phyloP scores from a whole-genome alignment of 2,797 vertebrate genomes.

The Pangasius larnaudii region DNA sequence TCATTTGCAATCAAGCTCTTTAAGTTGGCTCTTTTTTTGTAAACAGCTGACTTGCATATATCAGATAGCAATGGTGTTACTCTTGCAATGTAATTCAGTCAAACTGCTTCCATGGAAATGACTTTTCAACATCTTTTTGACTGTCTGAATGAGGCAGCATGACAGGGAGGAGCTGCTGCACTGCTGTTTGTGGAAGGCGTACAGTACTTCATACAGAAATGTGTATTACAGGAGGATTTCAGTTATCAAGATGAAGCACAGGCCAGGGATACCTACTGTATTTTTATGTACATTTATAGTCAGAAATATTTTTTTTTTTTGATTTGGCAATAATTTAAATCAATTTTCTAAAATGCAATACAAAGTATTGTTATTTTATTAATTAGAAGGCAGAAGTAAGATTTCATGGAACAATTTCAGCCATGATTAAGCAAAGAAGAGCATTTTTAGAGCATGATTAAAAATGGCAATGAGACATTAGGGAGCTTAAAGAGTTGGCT shows the following conservation, averaged over 20 bases:
- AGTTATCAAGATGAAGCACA: neutral
- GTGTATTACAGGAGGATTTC: neutral
- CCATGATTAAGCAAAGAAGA: conserved; percentile 29
- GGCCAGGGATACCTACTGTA: neutral
- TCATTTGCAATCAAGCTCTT: neutral
- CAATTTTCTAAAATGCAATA: neutral
- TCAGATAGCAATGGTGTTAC: neutral
- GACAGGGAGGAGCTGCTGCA: neutral
- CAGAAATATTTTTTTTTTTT: neutral
- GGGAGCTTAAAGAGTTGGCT: conserved; percentile 1
- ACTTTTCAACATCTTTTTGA: neutral
- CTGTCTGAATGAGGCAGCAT: neutral
- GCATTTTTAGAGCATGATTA: conserved; percentile 20
- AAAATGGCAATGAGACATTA: conserved; percentile 32
- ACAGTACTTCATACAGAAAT: neutral
- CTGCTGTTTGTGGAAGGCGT: neutral
- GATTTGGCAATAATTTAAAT: conserved; percentile 6
- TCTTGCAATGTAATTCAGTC: neutral
- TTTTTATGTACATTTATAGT: neutral
- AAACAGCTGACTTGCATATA: neutral
- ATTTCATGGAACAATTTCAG: conserved; percentile 9
- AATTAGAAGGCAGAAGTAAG: neutral
- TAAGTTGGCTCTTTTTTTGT: neutral
- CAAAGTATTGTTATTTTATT: conserved; percentile 12
- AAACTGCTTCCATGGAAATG: neutral